These are phyloP conservation scores for Linurgus olivaceus DNA, from an alignment of 2,797 vertebrate species.

Conservation along the genomic window DNA sequence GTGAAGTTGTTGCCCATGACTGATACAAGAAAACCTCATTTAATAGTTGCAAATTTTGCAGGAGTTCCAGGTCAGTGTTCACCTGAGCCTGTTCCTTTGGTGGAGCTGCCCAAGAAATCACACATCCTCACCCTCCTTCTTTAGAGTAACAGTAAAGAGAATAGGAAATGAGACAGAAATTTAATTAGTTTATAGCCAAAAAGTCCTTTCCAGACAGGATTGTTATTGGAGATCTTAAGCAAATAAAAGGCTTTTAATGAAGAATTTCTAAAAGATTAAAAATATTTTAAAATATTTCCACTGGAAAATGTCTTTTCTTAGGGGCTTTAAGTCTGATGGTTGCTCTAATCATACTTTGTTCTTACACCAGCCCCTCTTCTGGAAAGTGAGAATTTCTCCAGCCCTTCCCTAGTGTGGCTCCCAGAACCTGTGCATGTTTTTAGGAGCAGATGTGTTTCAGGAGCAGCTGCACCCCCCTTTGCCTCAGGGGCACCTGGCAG, in stretches of 20 bases:
- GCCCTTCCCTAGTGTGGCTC: not conserved
- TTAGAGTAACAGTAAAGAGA: not conserved
- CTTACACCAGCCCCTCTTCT: not conserved
- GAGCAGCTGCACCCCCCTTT: not conserved
- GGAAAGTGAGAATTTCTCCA: not conserved
- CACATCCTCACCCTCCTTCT: not conserved
- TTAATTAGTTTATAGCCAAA: not conserved
- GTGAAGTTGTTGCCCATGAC: not conserved
- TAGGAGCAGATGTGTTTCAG: not conserved
- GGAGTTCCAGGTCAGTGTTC: not conserved
- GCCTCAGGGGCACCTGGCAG: not conserved
- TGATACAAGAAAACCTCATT: not conserved
- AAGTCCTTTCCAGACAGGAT: not conserved
- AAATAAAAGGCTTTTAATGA: not conserved
- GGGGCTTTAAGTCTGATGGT: not conserved
- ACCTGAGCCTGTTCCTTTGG: not conserved
- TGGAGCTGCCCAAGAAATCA: not conserved
- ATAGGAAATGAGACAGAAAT: not conserved
- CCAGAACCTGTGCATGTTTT: not conserved
- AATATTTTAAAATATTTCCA: not conserved
- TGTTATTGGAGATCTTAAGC: not conserved
- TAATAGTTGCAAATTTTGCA: not conserved
- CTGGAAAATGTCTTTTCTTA: not conserved
- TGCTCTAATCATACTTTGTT: not conserved
- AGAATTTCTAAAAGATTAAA: not conserved